Evolutionary conservation across 2,113 vertebrate genomes (phyloP), one percentile per base, ranked within the genome.

Genomic region (Pan troglodytes): DNA sequence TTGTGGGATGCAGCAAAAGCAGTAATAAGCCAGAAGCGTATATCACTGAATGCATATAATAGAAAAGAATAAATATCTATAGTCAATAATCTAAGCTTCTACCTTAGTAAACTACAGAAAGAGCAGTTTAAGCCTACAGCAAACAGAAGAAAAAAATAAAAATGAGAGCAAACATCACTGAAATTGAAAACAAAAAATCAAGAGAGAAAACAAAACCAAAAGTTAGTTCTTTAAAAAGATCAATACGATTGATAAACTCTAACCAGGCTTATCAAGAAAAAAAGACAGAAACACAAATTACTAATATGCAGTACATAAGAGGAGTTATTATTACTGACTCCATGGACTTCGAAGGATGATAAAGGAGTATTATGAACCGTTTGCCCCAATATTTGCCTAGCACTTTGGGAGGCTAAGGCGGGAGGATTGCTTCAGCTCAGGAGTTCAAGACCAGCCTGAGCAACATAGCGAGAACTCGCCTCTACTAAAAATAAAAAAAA

Each of bases 121-220:
- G 8, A 73, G 30, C 40, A 92, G 76, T 35, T 22, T 30, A 61
- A 95, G 27, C n/a, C 43, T 67, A 88, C 61, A 89, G 67, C 55
- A 89, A 89, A 38, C 50, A 90, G 25, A 68, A 57, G 30, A 90
- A 64, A 94, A 64, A 76, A 84, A 90, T 90, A 68, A 90, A 83
- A 78, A 70, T 14, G 18, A 76, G 52, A 59, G 4, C 25, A 72
- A 40, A 78, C 76, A 48, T 14, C 40, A 38, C 8, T 48, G 16
- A 90, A 64, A 79, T 35, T 16, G 40, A 61, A 86, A 78, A 67
- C 14, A 80, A 18, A 25, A 95, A 85, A 85, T 79, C 32, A 48
- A 35, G 5, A 85, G 16, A 70, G 48, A 59, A 90, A 78, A 91
- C 35, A 55, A 78, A 78, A 86, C 18, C 23, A 91, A 70, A 85